Conservation (phyloP, 2,797 vertebrate species). For the Poecilia picta region DNA sequence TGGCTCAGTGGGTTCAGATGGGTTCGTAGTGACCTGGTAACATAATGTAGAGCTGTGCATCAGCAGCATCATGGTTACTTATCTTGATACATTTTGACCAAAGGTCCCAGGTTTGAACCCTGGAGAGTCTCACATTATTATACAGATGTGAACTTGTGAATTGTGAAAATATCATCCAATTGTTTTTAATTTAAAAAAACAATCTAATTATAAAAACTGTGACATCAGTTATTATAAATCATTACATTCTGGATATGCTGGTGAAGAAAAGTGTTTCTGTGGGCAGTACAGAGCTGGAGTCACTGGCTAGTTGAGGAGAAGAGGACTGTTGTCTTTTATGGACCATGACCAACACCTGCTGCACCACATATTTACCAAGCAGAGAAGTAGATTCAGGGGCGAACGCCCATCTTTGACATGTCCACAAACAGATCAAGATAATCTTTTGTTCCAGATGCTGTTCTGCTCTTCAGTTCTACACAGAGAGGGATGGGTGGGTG, state of each 20-base stretch:
- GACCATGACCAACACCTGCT: neutral
- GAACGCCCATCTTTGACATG: neutral
- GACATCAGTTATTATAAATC: neutral
- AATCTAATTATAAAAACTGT: neutral
- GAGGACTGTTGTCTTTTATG: neutral
- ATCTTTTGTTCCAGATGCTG: neutral
- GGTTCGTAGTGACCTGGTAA: neutral
- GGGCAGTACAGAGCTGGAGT: neutral
- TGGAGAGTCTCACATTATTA: neutral
- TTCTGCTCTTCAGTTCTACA: neutral
- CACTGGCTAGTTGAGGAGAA: neutral
- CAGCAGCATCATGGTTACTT: neutral
- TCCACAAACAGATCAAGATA: neutral
- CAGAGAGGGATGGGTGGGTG: neutral
- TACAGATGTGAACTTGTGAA: neutral
- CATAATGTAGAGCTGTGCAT: neutral
- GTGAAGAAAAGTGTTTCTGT: neutral
- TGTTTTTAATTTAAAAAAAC: neutral
- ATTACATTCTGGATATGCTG: neutral
- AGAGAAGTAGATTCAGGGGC: neutral
- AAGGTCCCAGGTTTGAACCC: too few species aligned
- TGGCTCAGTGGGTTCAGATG: neutral
- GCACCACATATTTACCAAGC: neutral
- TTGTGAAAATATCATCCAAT: neutral
- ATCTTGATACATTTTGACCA: too few species aligned